A percentile compares a stretch with the other conserved stretches of the same genome.
phyloP scores from a whole-genome alignment of 1,140 invertebrate genomes.

The Saccostrea glomerata region DNA sequence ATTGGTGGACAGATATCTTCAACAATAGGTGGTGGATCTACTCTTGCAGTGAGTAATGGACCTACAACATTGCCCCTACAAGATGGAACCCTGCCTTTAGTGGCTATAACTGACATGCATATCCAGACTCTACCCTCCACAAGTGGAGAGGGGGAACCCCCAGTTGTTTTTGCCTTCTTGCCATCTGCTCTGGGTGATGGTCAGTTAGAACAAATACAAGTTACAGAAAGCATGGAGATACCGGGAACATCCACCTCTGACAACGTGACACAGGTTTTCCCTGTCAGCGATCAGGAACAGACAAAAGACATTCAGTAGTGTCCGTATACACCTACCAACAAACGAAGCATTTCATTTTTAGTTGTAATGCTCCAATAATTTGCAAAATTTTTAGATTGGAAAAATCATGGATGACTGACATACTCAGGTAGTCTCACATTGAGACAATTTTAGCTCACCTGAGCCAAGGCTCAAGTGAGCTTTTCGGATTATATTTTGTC shows the following conservation, averaged over 20 bases:
- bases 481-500: too few species aligned
- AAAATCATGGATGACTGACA: too few species aligned
- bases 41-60: background rate
- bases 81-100: background rate
- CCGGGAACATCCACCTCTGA: background rate
- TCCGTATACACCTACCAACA: too few species aligned
- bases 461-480: too few species aligned
- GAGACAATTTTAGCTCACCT: background rate
- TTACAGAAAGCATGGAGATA: background rate
- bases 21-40: background rate
- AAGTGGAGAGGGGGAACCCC: background rate
- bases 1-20: background rate
- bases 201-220: background rate
- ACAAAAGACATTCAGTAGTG: background rate
- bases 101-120: slow-evolving; percentile 2
- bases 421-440: too few species aligned
- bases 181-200: background rate
- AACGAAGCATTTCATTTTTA: too few species aligned
- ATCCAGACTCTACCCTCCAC: background rate
- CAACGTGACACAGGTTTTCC: background rate
- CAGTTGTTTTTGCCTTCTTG: background rate
- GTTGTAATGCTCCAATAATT: too few species aligned
- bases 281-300: background rate
- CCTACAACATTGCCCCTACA: background rate
- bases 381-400: too few species aligned